Base-by-base conservation (phyloP, 1,140 invertebrate species). In the Galleria mellonella region DNA sequence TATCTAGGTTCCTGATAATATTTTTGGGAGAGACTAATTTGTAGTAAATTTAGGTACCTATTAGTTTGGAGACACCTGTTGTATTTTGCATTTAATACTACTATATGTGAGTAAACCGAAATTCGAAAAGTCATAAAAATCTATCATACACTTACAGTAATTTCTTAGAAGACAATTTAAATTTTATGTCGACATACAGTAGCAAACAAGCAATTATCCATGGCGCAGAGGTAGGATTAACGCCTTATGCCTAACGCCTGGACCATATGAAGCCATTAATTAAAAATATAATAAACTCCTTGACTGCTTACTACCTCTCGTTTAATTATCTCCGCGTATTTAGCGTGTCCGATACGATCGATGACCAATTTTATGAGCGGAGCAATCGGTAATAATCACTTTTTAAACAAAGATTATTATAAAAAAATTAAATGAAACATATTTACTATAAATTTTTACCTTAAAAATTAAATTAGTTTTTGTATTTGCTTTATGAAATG, bases 241-340 rank as follows among this genome's bases (percentile, higher is more conserved):
- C 32, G 36, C 9, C 7, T 36, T 36, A 9, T 28, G 37, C 44
- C 37, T 38, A 48, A 43, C 38, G 27, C 23, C 39, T 23, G 17
- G 17, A 23, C 36, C 40, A 47, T 41, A 43, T 38, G 27, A 53
- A 39, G 48, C 48, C 30, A 53, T 52, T 56, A 52, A 55, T 55
- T 55, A 61, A 56, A 55, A 52, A 53, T 53, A 50, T 55, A 49
- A 54, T 55, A 51, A 55, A 60, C 27, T 9, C 43, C 35, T 12
- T 29, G 30, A 31, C 17, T 42, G 37, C 52, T 60, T 48, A 55
- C 51, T 60, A 60, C 42, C 32, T 46, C 17, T 28, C 31, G 36
- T 11, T 60, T 48, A 46, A 60, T 60, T 60, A 54, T 45, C 12
- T 12, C 11, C 43, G 30, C 40, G 3, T 29, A n/a, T 40, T 39